A percentile compares a stretch with the other conserved stretches of the same genome.
phyloP scores from a whole-genome alignment of 2,797 vertebrate species.

The Semaprochilodus insignis region DNA sequence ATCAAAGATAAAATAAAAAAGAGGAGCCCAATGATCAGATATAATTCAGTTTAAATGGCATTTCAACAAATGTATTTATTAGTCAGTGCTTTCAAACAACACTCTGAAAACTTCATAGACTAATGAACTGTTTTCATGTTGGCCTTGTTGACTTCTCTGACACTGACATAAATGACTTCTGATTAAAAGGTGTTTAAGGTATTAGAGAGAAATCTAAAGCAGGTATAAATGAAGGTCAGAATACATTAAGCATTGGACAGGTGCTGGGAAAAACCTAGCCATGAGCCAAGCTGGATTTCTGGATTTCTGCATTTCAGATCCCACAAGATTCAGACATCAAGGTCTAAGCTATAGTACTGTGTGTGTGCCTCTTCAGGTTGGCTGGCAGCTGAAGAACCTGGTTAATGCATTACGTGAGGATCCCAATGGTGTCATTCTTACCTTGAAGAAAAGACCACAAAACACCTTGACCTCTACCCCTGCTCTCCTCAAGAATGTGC shows the following conservation, averaged over 20 bases:
- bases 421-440: conserved; percentile 88
- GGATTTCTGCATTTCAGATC: background rate
- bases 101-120: too few species aligned
- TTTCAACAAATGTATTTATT: too few species aligned
- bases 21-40: too few species aligned
- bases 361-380: conserved; percentile 79
- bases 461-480: conserved; percentile 88
- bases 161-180: too few species aligned
- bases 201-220: background rate
- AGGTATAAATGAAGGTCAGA: background rate
- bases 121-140: too few species aligned
- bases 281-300: background rate
- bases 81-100: too few species aligned
- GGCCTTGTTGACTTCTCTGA: too few species aligned
- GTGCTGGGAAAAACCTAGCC: background rate
- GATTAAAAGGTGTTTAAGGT: background rate
- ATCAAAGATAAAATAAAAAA: too few species aligned
- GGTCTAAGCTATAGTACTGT: background rate
- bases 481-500: conserved; percentile 88
- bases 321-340: background rate
- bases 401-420: conserved; percentile 90
- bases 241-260: background rate
- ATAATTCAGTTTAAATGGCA: too few species aligned
- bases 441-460: conserved; percentile 89
- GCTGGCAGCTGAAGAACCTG: conserved; percentile 94